Evolutionary conservation across 2,888 invertebrate genomes (phyloP).

Genomic region (Blera fallax): DNA sequence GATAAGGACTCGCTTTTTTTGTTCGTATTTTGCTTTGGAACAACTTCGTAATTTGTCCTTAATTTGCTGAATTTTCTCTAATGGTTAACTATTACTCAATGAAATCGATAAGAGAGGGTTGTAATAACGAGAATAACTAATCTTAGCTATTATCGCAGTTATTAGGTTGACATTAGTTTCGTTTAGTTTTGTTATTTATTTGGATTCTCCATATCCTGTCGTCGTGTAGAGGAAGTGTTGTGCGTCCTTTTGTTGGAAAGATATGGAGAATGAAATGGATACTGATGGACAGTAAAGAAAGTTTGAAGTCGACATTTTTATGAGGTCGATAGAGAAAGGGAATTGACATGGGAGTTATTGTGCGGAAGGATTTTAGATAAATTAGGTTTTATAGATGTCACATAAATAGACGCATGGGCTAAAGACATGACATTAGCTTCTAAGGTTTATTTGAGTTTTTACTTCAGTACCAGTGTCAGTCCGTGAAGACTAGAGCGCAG

Average conservation of each 20-base stretch:
- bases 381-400: no score
- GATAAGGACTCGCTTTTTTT: neutral
- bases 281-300: neutral
- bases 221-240: neutral
- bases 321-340: neutral
- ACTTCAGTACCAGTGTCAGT: no score
- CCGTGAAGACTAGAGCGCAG: no score
- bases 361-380: neutral
- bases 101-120: conserved; percentile 37
- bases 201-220: neutral
- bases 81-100: conserved; percentile 45
- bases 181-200: conserved; percentile 21
- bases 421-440: no score
- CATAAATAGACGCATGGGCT: no score
- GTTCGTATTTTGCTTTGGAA: neutral
- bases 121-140: conserved; percentile 9
- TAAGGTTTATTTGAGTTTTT: no score
- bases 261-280: neutral
- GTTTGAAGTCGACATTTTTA: conserved; percentile 5
- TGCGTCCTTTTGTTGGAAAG: neutral
- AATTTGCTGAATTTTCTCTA: conserved; percentile 40
- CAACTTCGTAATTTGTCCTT: conserved; percentile 44
- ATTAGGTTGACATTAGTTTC: conserved; percentile 52
- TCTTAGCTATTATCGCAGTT: conserved; percentile 51
- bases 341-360: neutral